A percentile compares a stretch with the other conserved stretches of the same genome.
phyloP scores from a whole-genome alignment of 2,888 invertebrate species.

The Mythimna ferrago region DNA sequence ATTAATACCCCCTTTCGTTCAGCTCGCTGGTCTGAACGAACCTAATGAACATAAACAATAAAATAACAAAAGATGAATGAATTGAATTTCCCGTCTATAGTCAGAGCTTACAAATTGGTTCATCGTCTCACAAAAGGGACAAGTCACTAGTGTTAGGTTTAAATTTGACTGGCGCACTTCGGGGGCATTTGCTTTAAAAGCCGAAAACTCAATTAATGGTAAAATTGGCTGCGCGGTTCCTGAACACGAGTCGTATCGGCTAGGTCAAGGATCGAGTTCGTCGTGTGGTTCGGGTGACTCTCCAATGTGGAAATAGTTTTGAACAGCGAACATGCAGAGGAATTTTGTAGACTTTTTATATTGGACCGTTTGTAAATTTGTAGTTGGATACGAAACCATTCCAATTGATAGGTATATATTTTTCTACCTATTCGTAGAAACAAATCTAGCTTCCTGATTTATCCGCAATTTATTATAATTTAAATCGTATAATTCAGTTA shows the following conservation, averaged over 20 bases:
- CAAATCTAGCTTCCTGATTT: no score
- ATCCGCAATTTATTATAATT: no score
- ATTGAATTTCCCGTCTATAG: slow-evolving; percentile 43
- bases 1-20: slow-evolving; percentile 51
- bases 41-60: slow-evolving; percentile 58
- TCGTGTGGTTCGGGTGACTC: slow-evolving; percentile 22
- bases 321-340: slow-evolving; percentile 10
- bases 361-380: background rate
- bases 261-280: slow-evolving; percentile 67
- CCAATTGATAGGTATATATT: background rate
- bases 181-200: slow-evolving; percentile 67
- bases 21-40: slow-evolving; percentile 38
- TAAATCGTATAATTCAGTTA: no score
- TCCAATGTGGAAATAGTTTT: slow-evolving; percentile 32
- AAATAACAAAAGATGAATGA: slow-evolving; percentile 43
- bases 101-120: slow-evolving; percentile 44
- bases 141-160: slow-evolving; percentile 56
- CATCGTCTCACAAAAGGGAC: slow-evolving; percentile 35
- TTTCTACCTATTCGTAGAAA: no score
- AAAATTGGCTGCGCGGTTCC: slow-evolving; percentile 64
- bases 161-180: slow-evolving; percentile 58
- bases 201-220: slow-evolving; percentile 75
- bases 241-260: slow-evolving; percentile 46
- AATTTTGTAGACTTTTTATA: slow-evolving; percentile 19
- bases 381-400: background rate